Evolutionary conservation across 2,797 vertebrate genomes (phyloP), one percentile per base, ranked within the genome.

Genomic region (Sebastes steindachneri): DNA sequence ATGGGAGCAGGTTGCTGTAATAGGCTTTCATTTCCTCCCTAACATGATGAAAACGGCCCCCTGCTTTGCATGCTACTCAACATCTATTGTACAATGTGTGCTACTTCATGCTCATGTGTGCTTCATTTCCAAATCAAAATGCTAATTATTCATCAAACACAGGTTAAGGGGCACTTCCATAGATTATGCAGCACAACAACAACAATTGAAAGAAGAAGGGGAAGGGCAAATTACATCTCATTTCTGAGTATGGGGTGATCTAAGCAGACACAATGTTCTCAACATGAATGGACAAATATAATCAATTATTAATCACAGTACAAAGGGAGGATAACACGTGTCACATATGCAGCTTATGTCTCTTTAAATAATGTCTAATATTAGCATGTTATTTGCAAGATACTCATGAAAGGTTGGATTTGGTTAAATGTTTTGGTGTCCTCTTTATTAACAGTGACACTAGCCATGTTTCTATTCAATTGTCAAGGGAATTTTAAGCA

Each of bases 261-360:
- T 71, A 72, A 88, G 68, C 77, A 68, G 80, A 88, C 82, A 31
- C 19, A 59, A 66, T 85, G 71, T 80, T 73, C 68, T 80, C 63
- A 31, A 71, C 66, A 57, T 84, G 64, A 73, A 81, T 45, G 8
- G 35, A 76, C 67, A 69, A 76, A 88, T 77, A 77, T 17, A 67
- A 73, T 71, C 19, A 53, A 71, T 86, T 77, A 83, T 72, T 80
- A 83, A 80, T 89, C 67, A 82, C 23, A 73, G 55, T 55, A 41
- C 59, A 84, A 73, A 71, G 59, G 45, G 25, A 82, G 41, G 51
- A 64, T 70, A 83, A 77, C 57, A 69, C 14, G 14, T 75, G 54
- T 64, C 48, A 19, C 3, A 59, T 75, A 41, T 51, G 33, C 59
- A 35, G 55, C 41, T 76, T 60, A 58, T 4, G 19, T n/a, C 35